Evolutionary conservation across 2,113 vertebrate genomes (phyloP).

Genomic region (Nothoprocta pentlandii): DNA sequence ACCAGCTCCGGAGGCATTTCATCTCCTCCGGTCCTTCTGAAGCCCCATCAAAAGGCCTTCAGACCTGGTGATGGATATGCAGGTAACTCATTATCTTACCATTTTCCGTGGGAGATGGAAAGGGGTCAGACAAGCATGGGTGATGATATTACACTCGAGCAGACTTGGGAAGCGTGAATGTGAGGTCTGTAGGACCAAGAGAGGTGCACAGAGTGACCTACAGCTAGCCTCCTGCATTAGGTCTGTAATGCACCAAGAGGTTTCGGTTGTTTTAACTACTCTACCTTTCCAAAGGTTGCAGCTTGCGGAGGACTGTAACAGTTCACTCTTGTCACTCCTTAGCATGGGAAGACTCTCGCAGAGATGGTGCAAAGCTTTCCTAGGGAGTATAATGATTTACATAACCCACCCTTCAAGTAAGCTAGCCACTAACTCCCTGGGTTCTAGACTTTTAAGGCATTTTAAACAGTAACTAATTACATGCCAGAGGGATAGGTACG

Average conservation of each 20-base stretch:
- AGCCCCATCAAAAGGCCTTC: not conserved
- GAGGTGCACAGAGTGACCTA: fast-evolving
- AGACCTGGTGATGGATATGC: not conserved
- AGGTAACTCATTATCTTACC: not conserved
- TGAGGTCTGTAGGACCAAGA: not conserved
- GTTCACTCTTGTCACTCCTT: not conserved
- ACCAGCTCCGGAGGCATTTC: not conserved
- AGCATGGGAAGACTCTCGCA: not conserved
- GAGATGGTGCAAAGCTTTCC: not conserved
- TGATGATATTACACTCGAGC: not conserved
- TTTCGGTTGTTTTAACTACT: not conserved
- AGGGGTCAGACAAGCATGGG: not conserved
- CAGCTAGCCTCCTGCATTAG: not conserved
- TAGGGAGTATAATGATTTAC: not conserved
- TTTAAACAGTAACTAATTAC: not conserved
- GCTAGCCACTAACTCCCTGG: not conserved
- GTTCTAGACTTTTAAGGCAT: not conserved
- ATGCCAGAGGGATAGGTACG: not conserved
- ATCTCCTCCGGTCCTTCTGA: not conserved
- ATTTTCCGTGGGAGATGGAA: not conserved
- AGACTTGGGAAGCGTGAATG: not conserved
- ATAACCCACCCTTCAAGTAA: not conserved
- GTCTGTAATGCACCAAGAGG: not conserved
- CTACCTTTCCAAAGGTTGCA: not conserved
- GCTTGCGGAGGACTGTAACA: not conserved